Conservation (phyloP, 2,888 invertebrate genomes). For the Amblyjoppa fuscipennis region DNA sequence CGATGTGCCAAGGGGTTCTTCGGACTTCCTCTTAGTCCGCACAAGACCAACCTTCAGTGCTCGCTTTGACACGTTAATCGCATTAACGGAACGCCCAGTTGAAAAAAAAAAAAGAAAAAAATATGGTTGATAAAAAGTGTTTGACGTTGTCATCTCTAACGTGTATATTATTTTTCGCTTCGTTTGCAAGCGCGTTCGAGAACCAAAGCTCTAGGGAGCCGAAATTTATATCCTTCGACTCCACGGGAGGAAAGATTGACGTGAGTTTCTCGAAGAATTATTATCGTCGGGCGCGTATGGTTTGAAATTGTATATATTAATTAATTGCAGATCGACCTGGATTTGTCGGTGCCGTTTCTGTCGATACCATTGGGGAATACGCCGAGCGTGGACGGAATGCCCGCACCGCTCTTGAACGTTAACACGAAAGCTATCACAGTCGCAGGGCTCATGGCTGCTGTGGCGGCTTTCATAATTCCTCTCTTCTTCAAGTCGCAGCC, state of each 20-base stretch:
- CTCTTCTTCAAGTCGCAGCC: constrained; percentile 72
- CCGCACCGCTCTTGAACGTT: constrained; percentile 87
- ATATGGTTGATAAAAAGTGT: constrained; percentile 41
- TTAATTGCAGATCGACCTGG: constrained; percentile 87
- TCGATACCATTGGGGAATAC: constrained; percentile 88
- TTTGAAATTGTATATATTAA: not conserved
- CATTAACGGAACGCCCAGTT: not conserved
- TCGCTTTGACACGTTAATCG: not conserved
- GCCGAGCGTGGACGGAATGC: constrained; percentile 83
- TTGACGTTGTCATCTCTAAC: constrained; percentile 26
- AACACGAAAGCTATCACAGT: constrained; percentile 88
- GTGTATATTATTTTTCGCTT: constrained; percentile 46
- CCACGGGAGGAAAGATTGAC: constrained; percentile 86
- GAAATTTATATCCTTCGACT: constrained; percentile 87
- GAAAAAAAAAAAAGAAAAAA: constrained; percentile 25
- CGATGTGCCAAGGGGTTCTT: constrained; percentile 49
- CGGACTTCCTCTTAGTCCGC: constrained; percentile 3
- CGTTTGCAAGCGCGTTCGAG: constrained; percentile 22
- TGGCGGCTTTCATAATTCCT: constrained; percentile 87
- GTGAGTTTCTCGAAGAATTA: constrained; percentile 84
- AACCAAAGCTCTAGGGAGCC: constrained; percentile 71
- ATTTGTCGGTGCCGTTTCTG: constrained; percentile 89
- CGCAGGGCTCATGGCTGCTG: constrained; percentile 87
- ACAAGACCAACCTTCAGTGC: not conserved
- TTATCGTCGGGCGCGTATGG: too few relatives aligned